phyloP scores from a whole-genome alignment of 2,113 vertebrate species.

The Mola mola region DNA sequence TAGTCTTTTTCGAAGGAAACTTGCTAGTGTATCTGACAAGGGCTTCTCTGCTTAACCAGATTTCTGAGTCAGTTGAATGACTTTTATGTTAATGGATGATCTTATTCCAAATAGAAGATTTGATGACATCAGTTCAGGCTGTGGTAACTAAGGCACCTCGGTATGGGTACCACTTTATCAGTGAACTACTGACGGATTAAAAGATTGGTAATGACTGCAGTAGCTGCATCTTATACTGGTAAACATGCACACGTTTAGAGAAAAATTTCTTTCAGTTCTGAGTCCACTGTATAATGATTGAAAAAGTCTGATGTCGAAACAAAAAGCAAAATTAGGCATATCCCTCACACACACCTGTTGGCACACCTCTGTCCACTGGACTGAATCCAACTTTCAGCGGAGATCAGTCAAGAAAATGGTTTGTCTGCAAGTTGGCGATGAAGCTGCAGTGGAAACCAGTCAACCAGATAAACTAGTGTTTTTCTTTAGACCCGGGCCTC shows the following conservation, averaged over 20 bases:
- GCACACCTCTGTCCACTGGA: conserved; percentile 16
- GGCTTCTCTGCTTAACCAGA: background rate
- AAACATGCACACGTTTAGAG: background rate
- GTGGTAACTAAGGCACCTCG: background rate
- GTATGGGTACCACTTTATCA: too few relatives aligned
- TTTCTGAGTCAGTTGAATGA: conserved; percentile 5
- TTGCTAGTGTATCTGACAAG: background rate
- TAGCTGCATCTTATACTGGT: background rate
- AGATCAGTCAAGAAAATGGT: conserved; percentile 27
- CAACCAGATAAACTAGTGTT: conserved; percentile 17
- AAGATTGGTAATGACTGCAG: too few relatives aligned
- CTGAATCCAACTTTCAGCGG: conserved; percentile 22
- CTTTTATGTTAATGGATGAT: background rate
- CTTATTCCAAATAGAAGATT: background rate
- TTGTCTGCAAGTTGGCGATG: conserved; percentile 15
- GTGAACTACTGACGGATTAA: too few relatives aligned
- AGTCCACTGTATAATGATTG: background rate
- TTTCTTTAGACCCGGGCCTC: conserved; percentile 5
- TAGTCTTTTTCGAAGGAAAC: conserved; percentile 7
- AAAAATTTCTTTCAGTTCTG: background rate
- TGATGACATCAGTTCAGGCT: background rate
- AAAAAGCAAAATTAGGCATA: background rate
- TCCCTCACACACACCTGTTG: conserved; percentile 12
- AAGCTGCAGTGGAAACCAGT: conserved; percentile 4
- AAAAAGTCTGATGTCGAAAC: background rate